phyloP scores from a whole-genome alignment of 2,888 invertebrate species.

The Aporophyla lueneburgensis region DNA sequence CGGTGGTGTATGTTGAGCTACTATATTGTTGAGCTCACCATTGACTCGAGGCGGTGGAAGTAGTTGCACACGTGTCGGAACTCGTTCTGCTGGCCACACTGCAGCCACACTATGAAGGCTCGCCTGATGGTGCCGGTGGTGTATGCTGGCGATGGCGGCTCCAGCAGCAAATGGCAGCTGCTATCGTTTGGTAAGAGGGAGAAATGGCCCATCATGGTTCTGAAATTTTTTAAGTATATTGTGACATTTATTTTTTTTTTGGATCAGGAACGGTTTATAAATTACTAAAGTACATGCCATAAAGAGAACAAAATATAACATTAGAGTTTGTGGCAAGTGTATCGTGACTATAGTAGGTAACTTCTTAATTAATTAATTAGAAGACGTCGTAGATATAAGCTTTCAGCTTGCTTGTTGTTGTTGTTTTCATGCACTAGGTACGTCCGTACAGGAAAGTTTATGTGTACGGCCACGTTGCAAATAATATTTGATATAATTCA shows the following conservation, averaged over 20 bases:
- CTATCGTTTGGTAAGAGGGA: slow-evolving; percentile 34
- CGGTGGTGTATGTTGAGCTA: slow-evolving; percentile 73
- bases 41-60: slow-evolving; percentile 76
- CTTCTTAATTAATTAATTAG: background rate
- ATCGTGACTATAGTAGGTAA: background rate
- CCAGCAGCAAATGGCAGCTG: slow-evolving; percentile 73
- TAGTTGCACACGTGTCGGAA: slow-evolving; percentile 80
- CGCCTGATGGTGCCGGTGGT: slow-evolving; percentile 75
- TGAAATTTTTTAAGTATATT: background rate
- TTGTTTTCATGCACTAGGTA: too few relatives aligned
- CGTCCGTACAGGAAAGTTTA: too few relatives aligned
- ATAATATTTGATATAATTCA: too few relatives aligned
- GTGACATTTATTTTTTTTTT: too few relatives aligned
- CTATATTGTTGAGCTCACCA: slow-evolving; percentile 74
- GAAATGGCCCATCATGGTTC: slow-evolving; percentile 27
- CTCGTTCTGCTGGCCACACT: slow-evolving; percentile 77
- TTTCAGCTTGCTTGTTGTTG: too few relatives aligned
- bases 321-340: background rate
- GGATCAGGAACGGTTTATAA: too few relatives aligned
- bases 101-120: slow-evolving; percentile 81
- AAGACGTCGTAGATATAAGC: background rate
- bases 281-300: too few relatives aligned
- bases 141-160: slow-evolving; percentile 71
- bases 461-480: too few relatives aligned
- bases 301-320: too few relatives aligned